A percentile compares a stretch with the other conserved stretches of the same genome.
These are phyloP conservation scores for Solenopsis fugax DNA, from an alignment of 1,140 invertebrate genomes.

Conservation along the genomic window DNA sequence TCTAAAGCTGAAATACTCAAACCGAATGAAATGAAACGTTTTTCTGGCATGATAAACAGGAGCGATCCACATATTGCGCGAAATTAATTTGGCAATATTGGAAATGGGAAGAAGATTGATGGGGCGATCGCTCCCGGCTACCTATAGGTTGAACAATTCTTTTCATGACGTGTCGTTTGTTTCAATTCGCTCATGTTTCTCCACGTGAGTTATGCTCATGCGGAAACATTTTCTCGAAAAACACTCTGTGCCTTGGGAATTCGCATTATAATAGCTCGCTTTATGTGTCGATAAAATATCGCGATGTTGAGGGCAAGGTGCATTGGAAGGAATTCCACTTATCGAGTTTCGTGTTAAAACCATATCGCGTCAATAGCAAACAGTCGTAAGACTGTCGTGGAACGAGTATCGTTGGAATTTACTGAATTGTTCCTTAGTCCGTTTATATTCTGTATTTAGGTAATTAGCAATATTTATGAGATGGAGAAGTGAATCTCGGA, in stretches of 20 bases:
- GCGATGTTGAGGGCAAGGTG: not conserved
- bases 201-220: slow-evolving; percentile 33
- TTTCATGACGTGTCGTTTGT: slow-evolving; percentile 50
- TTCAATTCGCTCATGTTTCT: slow-evolving; percentile 56
- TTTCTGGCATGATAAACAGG: slow-evolving; percentile 45
- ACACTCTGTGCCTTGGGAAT: slow-evolving; percentile 22
- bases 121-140: slow-evolving; percentile 14
- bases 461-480: slow-evolving; percentile 22
- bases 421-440: not conserved
- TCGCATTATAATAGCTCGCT: slow-evolving; percentile 48
- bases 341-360: slow-evolving; percentile 12
- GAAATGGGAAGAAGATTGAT: slow-evolving; percentile 45
- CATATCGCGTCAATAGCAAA: not conserved
- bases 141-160: slow-evolving; percentile 32
- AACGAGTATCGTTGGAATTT: not conserved
- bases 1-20: not conserved
- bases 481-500: not conserved
- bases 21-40: slow-evolving; percentile 28
- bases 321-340: slow-evolving; percentile 24
- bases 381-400: not conserved
- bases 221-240: slow-evolving; percentile 46
- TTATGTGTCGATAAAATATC: slow-evolving; percentile 44
- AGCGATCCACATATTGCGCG: not conserved
- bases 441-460: not conserved
- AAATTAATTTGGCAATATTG: slow-evolving; percentile 57